Evolutionary conservation across 2,797 vertebrate genomes (phyloP), one percentile per base, ranked within the genome.

Genomic region (Micrastur ruficollis): DNA sequence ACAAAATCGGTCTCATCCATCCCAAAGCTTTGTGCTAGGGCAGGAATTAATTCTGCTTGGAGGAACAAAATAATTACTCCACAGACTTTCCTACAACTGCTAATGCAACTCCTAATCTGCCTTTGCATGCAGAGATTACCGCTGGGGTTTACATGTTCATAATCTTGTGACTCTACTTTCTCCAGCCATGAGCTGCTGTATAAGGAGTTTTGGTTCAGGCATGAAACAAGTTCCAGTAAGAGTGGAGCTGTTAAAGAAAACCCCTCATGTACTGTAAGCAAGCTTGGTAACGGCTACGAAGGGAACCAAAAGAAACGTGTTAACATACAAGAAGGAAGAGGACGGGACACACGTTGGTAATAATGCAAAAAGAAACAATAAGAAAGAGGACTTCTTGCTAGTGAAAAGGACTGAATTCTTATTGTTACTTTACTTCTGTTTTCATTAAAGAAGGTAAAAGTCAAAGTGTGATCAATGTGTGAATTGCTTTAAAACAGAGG

Each of bases 111-210:
- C 55, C 65, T 96, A 95, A 95, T 96, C 85, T 32, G 11, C 18
- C 22, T 88, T 72, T 90, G 85, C 62, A 85, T 27, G 68, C 74
- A 86, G 58, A 67, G 75, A 88, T 91, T 94, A 95, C 6, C 31
- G 53, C 3, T 59, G 65, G 65, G 46, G 84, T 85, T 96, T 97
- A 66, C 40, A 75, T 62, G 56, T 87, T 82, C 32, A 15, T 89
- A 80, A 81, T 86, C 96, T 95, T 92, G 94, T 97, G 92, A 92
- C 74, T 93, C 67, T 86, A 82, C 82, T 94, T 95, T 97, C 56
- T 68, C 56, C 53, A 94, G 53, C 74, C 65, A 75, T 72, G 82
- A 82, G 53, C 56, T 91, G 72, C 89, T 44, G 12, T 53, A 20
- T 62, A 85, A 86, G 63, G 85, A 58, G 42, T 73, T 93, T 82